Evolutionary conservation across 2,113 vertebrate genomes (phyloP).

Genomic region (Ascaphus truei): DNA sequence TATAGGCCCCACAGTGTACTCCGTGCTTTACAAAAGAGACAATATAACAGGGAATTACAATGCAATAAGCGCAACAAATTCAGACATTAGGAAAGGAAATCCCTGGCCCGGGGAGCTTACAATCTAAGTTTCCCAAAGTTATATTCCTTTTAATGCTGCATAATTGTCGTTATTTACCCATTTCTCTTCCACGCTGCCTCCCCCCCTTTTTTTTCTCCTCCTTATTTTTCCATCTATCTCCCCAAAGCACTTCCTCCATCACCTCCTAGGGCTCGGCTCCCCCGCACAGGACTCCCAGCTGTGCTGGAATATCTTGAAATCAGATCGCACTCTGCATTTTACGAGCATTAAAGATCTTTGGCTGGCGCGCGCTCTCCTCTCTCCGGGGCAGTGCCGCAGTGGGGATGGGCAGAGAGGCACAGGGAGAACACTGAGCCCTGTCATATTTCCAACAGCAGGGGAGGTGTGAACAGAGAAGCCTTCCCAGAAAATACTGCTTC

Average conservation of each 20-base stretch:
- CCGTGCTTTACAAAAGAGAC: too few relatives aligned
- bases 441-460: neutral
- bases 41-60: too few relatives aligned
- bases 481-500: neutral
- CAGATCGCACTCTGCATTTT: neutral
- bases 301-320: slow-evolving; percentile 3
- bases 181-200: neutral
- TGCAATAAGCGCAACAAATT: too few relatives aligned
- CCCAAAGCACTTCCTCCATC: neutral
- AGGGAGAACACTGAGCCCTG: neutral
- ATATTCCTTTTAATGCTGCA: too few relatives aligned
- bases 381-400: neutral
- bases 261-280: neutral
- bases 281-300: neutral
- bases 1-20: too few relatives aligned
- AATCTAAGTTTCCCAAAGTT: too few relatives aligned
- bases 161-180: neutral
- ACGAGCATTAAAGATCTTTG: neutral
- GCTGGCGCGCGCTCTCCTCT: neutral
- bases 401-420: neutral
- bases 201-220: neutral
- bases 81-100: too few relatives aligned
- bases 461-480: neutral
- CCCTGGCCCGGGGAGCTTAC: too few relatives aligned
- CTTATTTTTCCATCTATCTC: neutral